phyloP scores from a whole-genome alignment of 2,797 vertebrate genomes.

The Dicrostonyx torquatus region DNA sequence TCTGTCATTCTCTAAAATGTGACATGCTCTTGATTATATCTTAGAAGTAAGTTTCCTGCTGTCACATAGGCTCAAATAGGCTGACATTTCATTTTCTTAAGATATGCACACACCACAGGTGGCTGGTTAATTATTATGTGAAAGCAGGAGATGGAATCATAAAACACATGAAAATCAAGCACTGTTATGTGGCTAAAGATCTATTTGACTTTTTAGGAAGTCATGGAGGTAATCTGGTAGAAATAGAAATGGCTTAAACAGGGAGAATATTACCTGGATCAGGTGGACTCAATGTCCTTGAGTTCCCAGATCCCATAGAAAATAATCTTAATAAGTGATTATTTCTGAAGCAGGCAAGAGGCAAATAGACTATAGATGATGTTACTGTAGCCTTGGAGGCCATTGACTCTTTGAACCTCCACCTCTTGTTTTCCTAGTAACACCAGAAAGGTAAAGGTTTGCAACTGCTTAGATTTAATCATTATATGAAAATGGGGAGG shows the following conservation, averaged over 20 bases:
- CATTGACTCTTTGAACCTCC: neutral
- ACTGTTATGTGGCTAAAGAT: neutral
- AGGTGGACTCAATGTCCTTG: neutral
- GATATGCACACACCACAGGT: slow-evolving; percentile 31
- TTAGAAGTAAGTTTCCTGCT: slow-evolving; percentile 69
- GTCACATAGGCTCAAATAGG: slow-evolving; percentile 61
- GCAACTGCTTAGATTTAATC: no score
- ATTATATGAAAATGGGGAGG: neutral
- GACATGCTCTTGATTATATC: slow-evolving; percentile 60
- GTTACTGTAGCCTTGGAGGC: neutral
- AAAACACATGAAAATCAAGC: slow-evolving; percentile 62
- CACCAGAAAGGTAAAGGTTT: neutral
- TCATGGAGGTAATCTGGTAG: neutral
- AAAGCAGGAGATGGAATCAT: slow-evolving; percentile 48
- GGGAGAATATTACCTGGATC: neutral
- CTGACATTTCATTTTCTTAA: slow-evolving; percentile 60
- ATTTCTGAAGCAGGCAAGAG: neutral
- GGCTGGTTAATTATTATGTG: slow-evolving; percentile 68
- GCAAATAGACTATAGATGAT: neutral
- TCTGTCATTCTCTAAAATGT: slow-evolving; percentile 55
- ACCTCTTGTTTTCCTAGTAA: neutral
- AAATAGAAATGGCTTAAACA: neutral
- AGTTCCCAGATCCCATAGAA: neutral
- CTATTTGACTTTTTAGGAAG: slow-evolving; percentile 50
- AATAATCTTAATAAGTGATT: neutral